Conservation (phyloP, 1,140 invertebrate species). For the Ostrea edulis region DNA sequence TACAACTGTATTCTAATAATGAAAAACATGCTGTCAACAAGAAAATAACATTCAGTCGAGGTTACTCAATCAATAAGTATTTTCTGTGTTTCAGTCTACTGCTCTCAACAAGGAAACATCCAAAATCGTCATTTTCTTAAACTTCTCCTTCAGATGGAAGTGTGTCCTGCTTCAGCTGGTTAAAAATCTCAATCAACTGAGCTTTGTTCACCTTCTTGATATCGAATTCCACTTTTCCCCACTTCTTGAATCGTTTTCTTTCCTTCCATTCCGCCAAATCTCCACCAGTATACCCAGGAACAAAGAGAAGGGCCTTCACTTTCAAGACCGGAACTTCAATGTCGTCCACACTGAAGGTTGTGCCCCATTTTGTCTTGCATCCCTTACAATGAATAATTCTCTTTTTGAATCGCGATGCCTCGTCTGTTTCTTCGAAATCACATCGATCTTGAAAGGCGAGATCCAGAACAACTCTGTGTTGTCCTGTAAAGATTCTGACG, state of each 20-base stretch:
- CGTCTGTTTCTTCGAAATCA: not conserved
- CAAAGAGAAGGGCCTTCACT: constrained; percentile 21
- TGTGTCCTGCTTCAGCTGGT: not conserved
- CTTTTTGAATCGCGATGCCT: not conserved
- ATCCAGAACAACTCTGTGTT: constrained; percentile 6
- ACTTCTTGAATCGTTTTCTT: constrained; percentile 7
- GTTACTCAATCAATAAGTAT: no score
- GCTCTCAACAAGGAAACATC: no score
- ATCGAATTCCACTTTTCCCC: not conserved
- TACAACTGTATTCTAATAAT: no score
- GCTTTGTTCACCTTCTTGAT: not conserved
- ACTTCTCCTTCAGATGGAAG: no score
- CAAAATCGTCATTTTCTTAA: no score
- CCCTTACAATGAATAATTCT: not conserved
- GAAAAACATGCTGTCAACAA: no score
- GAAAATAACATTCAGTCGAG: no score
- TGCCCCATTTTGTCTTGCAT: constrained; percentile 31
- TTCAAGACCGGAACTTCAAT: constrained; percentile 26
- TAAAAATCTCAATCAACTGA: not conserved
- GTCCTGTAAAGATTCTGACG: constrained; percentile 1
- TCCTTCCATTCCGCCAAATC: constrained; percentile 14
- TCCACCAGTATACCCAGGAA: not conserved
- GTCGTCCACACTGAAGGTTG: not conserved
- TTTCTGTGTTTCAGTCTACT: no score
- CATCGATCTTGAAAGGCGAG: not conserved